Evolutionary conservation across 2,797 vertebrate genomes (phyloP), one percentile per base, ranked within the genome.

Genomic region (Manis javanica): DNA sequence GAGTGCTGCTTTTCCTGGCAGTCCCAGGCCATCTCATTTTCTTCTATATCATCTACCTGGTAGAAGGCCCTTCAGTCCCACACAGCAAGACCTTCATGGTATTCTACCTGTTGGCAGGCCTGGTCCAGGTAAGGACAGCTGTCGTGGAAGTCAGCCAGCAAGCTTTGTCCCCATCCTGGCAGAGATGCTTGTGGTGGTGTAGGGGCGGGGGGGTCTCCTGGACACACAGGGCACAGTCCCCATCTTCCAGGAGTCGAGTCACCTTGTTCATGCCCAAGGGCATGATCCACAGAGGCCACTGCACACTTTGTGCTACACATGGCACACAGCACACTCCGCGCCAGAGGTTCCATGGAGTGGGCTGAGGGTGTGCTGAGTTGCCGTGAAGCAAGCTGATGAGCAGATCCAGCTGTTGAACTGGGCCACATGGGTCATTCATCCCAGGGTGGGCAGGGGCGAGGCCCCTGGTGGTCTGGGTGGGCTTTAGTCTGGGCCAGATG

Each of bases 11-110:
- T 97, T 97, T 99, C 90, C 98, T 99, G 98, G 99, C 99, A 29
- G 79, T 99, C 46, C 99, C 99, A 0, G 99, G 99, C 72, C 99
- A 99, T 95, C 98, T 99, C 31, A 97, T 99, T 93, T 99, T 99
- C 98, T 99, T 99, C 74, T 99, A 98, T 75, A 98, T 99, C 98
- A 99, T 99, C 98, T 98, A 98, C 81, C 97, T 99, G 93, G 98
- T 99, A 86, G 99, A 99, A 95, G 99, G 99, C n/a, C 99, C 99
- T 0, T 99, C 99, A 95, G 97, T 98, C 0, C 97, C 96, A 0
- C 98, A 99, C 96, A 98, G 98, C 23, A 94, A 98, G 68, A 97
- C 98, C 90, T 99, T 99, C 95, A 98, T 98, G 98, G 82, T 98
- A 94, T 99, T 99, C 97, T 99, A 99, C 97, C 98, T 99, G 97